Conservation (phyloP, 2,888 invertebrate species). For the Caenorhabditis virilis region DNA sequence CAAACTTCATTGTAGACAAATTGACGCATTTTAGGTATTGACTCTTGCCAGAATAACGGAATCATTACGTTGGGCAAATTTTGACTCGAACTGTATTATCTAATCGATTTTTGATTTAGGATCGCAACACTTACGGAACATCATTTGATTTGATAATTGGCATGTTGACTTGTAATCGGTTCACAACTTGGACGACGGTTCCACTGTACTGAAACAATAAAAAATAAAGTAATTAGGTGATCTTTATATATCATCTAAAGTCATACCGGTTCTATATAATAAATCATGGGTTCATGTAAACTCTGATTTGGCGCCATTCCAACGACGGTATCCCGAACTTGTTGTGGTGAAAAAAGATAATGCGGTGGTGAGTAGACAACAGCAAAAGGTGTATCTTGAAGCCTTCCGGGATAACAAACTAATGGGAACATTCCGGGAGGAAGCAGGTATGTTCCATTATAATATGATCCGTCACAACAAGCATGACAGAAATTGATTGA, state of each 20-base stretch:
- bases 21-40: conserved; percentile 39
- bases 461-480: conserved; percentile 49
- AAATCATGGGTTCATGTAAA: conserved; percentile 47
- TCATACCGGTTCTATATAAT: conserved; percentile 49
- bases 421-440: conserved; percentile 56
- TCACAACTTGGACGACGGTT: conserved; percentile 40
- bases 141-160: conserved; percentile 43
- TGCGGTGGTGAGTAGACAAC: conserved; percentile 62
- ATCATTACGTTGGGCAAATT: conserved; percentile 52
- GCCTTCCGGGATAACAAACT: conserved; percentile 52
- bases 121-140: conserved; percentile 40
- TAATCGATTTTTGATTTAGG: neutral
- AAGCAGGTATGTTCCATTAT: conserved; percentile 42
- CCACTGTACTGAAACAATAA: conserved; percentile 54
- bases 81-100: conserved; percentile 48
- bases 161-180: conserved; percentile 55
- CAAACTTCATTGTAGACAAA: conserved; percentile 42
- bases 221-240: no score
- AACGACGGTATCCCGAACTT: conserved; percentile 45
- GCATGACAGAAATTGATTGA: conserved; percentile 54
- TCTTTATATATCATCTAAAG: neutral
- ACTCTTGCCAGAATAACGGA: conserved; percentile 55
- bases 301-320: conserved; percentile 44
- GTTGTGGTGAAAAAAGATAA: conserved; percentile 52
- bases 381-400: conserved; percentile 54